Evolutionary conservation across 2,113 vertebrate genomes (phyloP), one percentile per base, ranked within the genome.

Genomic region (Acinonyx jubatus): DNA sequence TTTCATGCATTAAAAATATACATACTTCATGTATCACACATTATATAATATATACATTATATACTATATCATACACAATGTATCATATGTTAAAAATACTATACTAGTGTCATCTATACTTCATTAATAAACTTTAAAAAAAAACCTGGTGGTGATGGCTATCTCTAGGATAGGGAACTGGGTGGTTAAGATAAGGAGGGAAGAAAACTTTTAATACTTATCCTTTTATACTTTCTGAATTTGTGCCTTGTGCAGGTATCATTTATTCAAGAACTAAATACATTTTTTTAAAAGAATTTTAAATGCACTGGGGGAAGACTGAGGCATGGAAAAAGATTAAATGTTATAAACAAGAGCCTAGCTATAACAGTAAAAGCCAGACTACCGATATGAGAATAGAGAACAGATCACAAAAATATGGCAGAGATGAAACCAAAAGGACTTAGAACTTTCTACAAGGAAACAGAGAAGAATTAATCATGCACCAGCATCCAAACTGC

Each of bases 191-290:
- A 69, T 48, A 76, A 83, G n/a, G 15, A 80, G 33, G 12, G 10
- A 68, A 50, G 91, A 25, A 90, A 45, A 50, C 38, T 78, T 66
- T 38, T n/a, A 91, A 45, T 85, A 19, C 65, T 66, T 63, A 65
- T 7, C 4, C 27, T 69, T 92, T 65, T 78, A 27, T 45, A 82
- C 36, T 57, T 85, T 89, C 13, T 73, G 65, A 96, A 91, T 78
- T 55, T 71, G 33, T 31, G 14, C 38, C 65, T 71, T 89, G 6
- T 73, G 55, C 55, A 41, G 25, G 10, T 48, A 80, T 23, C 76
- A 13, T 10, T 78, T 96, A 86, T 87, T 89, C 36, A 96, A 92
- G 61, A 88, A 91, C 48, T 79, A 81, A 66, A 16, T 50, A 33
- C 8, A 79, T 63, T 94, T 93, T 55, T 36, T 3, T 5, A 38